Evolutionary conservation across 2,113 vertebrate species (phyloP).

Genomic region (Cheilinus undulatus): DNA sequence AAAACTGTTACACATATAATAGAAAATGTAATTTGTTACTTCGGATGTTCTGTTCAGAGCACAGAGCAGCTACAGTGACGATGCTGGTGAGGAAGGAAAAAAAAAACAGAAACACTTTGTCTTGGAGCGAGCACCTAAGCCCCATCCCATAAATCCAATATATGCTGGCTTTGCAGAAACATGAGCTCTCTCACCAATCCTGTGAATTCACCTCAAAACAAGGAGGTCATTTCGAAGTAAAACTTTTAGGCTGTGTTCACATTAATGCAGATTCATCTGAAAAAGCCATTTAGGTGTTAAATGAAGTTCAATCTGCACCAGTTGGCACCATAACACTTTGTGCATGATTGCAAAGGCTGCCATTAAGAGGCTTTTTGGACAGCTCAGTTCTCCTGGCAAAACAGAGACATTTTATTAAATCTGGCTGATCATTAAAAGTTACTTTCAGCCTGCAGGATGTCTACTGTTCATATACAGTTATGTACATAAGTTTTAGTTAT

Average conservation of each 20-base stretch:
- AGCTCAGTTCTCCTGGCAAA: neutral
- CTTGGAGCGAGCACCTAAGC: neutral
- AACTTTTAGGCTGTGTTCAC: neutral
- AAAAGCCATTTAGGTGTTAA: neutral
- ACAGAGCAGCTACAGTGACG: conserved; percentile 25
- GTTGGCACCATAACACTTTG: too few relatives aligned
- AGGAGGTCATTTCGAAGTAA: neutral
- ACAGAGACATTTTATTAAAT: too few relatives aligned
- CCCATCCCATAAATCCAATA: neutral
- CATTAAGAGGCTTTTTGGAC: too few relatives aligned
- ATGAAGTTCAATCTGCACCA: neutral
- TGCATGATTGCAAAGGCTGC: neutral
- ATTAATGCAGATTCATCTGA: neutral
- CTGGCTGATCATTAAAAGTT: too few relatives aligned
- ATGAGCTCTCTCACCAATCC: neutral
- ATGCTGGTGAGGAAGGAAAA: conserved; percentile 40
- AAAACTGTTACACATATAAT: conserved; percentile 2
- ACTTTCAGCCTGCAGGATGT: too few relatives aligned
- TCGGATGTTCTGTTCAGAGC: neutral
- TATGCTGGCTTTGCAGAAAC: conserved; percentile 10
- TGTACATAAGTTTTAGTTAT: too few relatives aligned
- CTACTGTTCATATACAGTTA: too few relatives aligned
- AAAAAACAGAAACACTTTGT: neutral
- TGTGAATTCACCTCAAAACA: conserved; percentile 23
- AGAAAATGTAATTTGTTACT: conserved; percentile 13